Conservation (phyloP, 2,888 invertebrate species). For the Kuschelorhynchus macadamiae region DNA sequence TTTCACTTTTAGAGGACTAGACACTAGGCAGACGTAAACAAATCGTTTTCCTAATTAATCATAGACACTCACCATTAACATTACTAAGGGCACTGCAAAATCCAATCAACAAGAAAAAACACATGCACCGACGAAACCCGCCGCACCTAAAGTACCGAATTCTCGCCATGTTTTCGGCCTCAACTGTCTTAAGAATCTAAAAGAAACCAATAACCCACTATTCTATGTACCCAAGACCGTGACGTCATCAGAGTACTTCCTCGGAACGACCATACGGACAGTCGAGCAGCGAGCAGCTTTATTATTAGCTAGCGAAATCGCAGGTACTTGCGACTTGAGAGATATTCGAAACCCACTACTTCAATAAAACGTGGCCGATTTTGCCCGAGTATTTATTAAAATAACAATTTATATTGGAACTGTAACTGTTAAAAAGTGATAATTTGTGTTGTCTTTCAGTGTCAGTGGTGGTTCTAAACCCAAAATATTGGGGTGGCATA, state of each 20-base stretch:
- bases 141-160: slow-evolving; percentile 23
- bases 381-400: background rate
- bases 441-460: no score
- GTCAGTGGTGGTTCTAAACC: no score
- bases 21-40: no score
- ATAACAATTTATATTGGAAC: no score
- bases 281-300: background rate
- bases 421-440: no score
- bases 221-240: slow-evolving; percentile 12
- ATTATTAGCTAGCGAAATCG: slow-evolving; percentile 16
- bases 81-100: background rate
- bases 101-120: slow-evolving; percentile 22
- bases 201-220: slow-evolving; percentile 31
- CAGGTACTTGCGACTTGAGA: slow-evolving; percentile 6
- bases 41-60: no score
- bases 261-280: slow-evolving; percentile 7
- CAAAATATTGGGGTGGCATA: no score
- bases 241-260: slow-evolving; percentile 29
- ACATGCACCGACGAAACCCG: slow-evolving; percentile 24
- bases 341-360: background rate
- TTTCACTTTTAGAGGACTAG: no score
- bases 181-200: slow-evolving; percentile 13
- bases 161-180: slow-evolving; percentile 36
- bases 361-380: background rate
- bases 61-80: slow-evolving; percentile 17